Percentiles rank a stretch among this genome's conserved stretches.
phyloP scores from a whole-genome alignment of 1,140 invertebrate genomes.

The Araneus ventricosus region DNA sequence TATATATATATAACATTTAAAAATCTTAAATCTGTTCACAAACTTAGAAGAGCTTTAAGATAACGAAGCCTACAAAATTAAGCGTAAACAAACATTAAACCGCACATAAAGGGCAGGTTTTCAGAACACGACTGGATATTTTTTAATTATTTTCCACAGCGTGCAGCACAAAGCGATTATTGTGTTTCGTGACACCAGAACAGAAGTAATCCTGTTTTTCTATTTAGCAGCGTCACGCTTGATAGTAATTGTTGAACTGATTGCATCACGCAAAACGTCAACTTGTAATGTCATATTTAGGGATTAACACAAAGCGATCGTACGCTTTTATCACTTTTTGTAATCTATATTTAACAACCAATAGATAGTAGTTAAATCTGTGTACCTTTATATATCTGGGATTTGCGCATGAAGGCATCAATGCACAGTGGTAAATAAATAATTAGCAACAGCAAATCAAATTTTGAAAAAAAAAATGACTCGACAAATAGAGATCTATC shows the following conservation, averaged over 20 bases:
- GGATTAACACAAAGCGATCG: neutral
- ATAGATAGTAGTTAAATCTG: neutral
- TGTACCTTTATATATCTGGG: neutral
- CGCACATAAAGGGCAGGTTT: neutral
- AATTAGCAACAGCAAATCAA: too few species aligned
- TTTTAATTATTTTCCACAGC: slow-evolving; percentile 43
- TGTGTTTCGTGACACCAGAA: slow-evolving; percentile 34
- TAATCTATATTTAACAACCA: neutral
- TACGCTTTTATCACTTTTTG: neutral
- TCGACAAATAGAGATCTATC: too few species aligned
- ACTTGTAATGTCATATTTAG: neutral
- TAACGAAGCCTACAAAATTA: neutral
- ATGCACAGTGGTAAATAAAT: too few species aligned
- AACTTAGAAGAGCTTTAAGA: too few species aligned
- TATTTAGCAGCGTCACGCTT: slow-evolving; percentile 38
- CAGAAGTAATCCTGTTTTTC: slow-evolving; percentile 46
- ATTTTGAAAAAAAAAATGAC: too few species aligned
- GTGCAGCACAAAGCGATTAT: neutral
- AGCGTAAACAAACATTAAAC: neutral
- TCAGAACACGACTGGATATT: neutral
- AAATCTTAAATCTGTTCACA: too few species aligned
- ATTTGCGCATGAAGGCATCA: neutral
- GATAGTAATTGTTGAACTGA: slow-evolving; percentile 20
- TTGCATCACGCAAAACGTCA: slow-evolving; percentile 45
- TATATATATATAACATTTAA: too few species aligned